A percentile compares a stretch with the other conserved stretches of the same genome.
These are phyloP conservation scores for Cariama cristata DNA, from an alignment of 2,113 vertebrate species.

Conservation along the genomic window DNA sequence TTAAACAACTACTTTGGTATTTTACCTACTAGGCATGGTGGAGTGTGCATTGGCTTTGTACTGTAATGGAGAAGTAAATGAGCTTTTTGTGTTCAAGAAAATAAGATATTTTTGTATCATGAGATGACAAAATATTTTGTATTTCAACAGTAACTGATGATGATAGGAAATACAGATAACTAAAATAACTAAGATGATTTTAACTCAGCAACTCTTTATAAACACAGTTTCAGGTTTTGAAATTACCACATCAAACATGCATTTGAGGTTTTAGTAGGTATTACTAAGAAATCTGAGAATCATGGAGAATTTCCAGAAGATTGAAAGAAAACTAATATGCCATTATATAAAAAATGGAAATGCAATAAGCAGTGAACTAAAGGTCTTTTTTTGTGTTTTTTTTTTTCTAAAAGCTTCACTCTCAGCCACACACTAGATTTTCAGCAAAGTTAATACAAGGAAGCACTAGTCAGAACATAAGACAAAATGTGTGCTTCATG, in stretches of 20 bases:
- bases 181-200: not conserved
- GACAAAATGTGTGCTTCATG: not conserved
- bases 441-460: not conserved
- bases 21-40: not conserved
- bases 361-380: not conserved
- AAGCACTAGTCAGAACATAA: not conserved
- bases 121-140: not conserved
- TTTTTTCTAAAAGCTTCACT: not conserved
- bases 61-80: not conserved
- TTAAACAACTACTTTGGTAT: not conserved
- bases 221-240: not conserved
- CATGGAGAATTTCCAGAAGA: not conserved
- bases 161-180: not conserved
- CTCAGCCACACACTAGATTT: not conserved
- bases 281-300: not conserved
- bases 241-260: not conserved
- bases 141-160: not conserved
- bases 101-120: not conserved
- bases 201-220: not conserved
- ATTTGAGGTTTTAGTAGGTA: not conserved
- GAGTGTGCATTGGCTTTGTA: not conserved
- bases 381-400: not conserved
- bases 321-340: not conserved
- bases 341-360: not conserved
- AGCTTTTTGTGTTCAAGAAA: not conserved